These are phyloP conservation scores for Pyrocoelia pectoralis DNA, from an alignment of 2,888 invertebrate genomes.

Conservation along the genomic window DNA sequence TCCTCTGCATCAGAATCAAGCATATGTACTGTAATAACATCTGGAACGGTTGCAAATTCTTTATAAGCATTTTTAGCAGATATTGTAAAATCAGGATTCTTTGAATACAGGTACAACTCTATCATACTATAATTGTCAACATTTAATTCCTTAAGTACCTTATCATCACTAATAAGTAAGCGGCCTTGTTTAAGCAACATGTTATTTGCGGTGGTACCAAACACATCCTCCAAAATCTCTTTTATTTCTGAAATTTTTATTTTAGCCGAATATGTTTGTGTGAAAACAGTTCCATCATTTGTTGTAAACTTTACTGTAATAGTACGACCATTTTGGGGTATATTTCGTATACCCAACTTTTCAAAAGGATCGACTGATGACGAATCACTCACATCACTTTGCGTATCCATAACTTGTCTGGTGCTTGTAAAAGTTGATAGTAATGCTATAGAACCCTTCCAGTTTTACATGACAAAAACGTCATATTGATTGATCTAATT, in stretches of 20 bases:
- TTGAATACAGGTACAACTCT: conserved; percentile 48
- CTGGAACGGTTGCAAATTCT: conserved; percentile 55
- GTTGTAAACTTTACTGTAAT: conserved; percentile 53
- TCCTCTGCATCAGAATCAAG: conserved; percentile 56
- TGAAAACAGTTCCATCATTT: conserved; percentile 57
- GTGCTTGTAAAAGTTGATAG: too few species aligned
- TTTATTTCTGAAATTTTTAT: conserved; percentile 68
- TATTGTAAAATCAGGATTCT: conserved; percentile 45
- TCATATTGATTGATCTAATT: too few species aligned
- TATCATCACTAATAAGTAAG: conserved; percentile 50
- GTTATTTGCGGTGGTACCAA: conserved; percentile 63
- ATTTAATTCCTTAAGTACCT: conserved; percentile 43
- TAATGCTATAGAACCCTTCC: too few species aligned
- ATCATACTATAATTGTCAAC: conserved; percentile 45
- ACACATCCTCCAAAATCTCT: conserved; percentile 66
- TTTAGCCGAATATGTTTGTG: conserved; percentile 63
- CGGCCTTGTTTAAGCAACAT: conserved; percentile 63
- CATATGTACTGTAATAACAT: conserved; percentile 65
- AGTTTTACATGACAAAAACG: too few species aligned
- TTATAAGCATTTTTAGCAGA: conserved; percentile 52
- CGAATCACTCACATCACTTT: neutral
- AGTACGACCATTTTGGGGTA: conserved; percentile 1
- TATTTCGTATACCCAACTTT: neutral
- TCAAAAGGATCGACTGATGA: neutral
- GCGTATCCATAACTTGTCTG: too few species aligned